Evolutionary conservation across 1,140 invertebrate genomes (phyloP), one percentile per base, ranked within the genome.

Genomic region (Ostrea denselamellosa): DNA sequence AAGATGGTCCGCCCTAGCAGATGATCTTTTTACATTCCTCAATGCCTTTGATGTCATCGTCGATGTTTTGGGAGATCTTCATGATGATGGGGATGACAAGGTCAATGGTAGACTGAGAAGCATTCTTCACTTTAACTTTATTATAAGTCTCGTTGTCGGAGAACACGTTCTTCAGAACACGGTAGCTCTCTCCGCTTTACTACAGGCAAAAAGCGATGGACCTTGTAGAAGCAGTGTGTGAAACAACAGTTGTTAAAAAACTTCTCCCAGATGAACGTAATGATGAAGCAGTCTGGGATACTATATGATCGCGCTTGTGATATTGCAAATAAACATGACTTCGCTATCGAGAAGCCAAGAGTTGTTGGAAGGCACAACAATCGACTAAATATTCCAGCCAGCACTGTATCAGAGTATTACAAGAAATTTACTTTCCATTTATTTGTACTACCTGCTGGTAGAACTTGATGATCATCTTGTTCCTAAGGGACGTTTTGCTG

Each of bases 221-320:
- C 53, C 62, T 87, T 28, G 5, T 87, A 44, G 83, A 87, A 34
- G 85, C 85, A 56, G 83, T 86, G 34, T 25, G 52, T 54, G 88
- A 89, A 62, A 82, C 88, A 44, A 54, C 77, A 58, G 34, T 85
- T 62, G 86, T 85, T 17, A 62, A 58, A 22, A 25, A 17, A n/a
- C 17, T 54, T 34, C n/a, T 89, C 19, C 8, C 82, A 25, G 44
- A 28, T 51, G 56, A 71, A 71, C 56, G 88, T 7, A 86, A 68
- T 86, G 56, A 86, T 84, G 28, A 44, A 44, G 25, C n/a, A 8
- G 85, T 89, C 12, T 84, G 88, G 85, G 34, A 62, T 0, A 44
- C 53, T 8, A 34, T 89, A 19, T 84, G 62, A 62, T 52, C 58
- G 52, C 52, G 71, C 85, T 9, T 22, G 68, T 19, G 52, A 83